Base-by-base conservation (phyloP, 2,113 vertebrate genomes). In the Urocitellus parryii region DNA sequence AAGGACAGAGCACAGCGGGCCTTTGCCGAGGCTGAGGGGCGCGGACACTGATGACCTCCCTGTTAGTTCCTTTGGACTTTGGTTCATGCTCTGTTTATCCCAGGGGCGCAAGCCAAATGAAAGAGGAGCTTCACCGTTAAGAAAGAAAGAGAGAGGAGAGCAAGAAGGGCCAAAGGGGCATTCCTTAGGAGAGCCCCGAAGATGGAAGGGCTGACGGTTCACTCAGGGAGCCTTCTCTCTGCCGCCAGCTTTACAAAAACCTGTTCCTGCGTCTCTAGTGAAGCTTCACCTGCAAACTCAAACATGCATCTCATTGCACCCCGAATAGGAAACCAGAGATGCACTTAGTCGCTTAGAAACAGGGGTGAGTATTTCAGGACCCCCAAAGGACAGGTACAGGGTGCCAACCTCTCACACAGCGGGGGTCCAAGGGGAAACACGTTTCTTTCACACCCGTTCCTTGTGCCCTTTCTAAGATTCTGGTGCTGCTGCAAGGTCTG, bases 71-170 rank as follows among this genome's bases (percentile, higher is more conserved):
- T 80, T 80, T 29, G 29, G 51, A 72, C 67, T 90, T 97, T 56
- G 73, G 32, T 1, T 0, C 29, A 12, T 29, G 34, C 72, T 51
- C 5, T 0, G 0, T 25, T 25, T 0, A 2, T 45, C 63, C 67
- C 61, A 11, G 20, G 0, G 48, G 9, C 2, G 39, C 48, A 45
- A 78, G 25, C 16, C 37, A 83, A 25, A 87, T 39, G 63, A 58
- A 91, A 56, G 95, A 73, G 77, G 77, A 73, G 45, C 2, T 68
- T n/a, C 9, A 2, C 39, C 32, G 13, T 45, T 45, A 18, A 45
- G 61, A n/a, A 77, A 18, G 13, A 12, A n/a, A 11, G 11, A 25
- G 17, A 45, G 37, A 67, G 37, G 56, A 91, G 56, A 25, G 10
- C 67, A 73, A 65, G 87, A 81, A n/a, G 24, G 17, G 76, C 27